Evolutionary conservation across 2,797 vertebrate genomes (phyloP).

Genomic region (Thaleichthys pacificus): DNA sequence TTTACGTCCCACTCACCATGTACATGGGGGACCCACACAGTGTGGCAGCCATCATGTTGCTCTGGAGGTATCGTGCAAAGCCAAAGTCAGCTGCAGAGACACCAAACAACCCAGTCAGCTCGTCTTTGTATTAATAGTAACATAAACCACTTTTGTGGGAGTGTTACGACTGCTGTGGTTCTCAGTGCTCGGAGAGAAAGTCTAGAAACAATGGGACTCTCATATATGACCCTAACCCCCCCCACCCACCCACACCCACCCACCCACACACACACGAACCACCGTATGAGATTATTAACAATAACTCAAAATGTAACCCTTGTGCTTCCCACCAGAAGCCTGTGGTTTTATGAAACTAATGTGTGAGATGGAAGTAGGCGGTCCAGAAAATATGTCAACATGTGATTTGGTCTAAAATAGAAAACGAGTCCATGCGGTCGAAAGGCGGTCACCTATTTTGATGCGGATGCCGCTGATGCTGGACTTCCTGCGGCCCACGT

Average conservation of each 20-base stretch:
- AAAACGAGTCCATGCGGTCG: too few species aligned
- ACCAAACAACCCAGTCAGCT: constrained; percentile 2
- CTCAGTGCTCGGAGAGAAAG: background rate
- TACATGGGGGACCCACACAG: constrained; percentile 98
- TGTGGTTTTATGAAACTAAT: background rate
- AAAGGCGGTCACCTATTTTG: constrained; percentile 84
- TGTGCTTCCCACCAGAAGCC: background rate
- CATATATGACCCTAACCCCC: too few species aligned
- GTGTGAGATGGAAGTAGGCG: too few species aligned
- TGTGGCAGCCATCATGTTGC: constrained; percentile 99
- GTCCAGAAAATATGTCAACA: too few species aligned
- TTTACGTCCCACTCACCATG: constrained; percentile 81
- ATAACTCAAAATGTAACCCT: background rate
- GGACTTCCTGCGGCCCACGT: constrained; percentile 83
- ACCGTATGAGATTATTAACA: background rate
- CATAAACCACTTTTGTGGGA: constrained; percentile 20
- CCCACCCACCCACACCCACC: background rate
- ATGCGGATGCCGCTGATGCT: constrained; percentile 88
- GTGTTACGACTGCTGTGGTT: constrained; percentile 11
- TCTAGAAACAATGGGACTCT: background rate
- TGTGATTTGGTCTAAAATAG: too few species aligned
- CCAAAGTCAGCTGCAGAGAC: constrained; percentile 90
- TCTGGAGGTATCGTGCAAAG: constrained; percentile 95
- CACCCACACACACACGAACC: background rate
- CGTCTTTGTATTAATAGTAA: constrained; percentile 37